Percentiles rank a stretch among this genome's conserved stretches.
phyloP scores from a whole-genome alignment of 2,113 vertebrate species.

The Oceanites oceanicus region DNA sequence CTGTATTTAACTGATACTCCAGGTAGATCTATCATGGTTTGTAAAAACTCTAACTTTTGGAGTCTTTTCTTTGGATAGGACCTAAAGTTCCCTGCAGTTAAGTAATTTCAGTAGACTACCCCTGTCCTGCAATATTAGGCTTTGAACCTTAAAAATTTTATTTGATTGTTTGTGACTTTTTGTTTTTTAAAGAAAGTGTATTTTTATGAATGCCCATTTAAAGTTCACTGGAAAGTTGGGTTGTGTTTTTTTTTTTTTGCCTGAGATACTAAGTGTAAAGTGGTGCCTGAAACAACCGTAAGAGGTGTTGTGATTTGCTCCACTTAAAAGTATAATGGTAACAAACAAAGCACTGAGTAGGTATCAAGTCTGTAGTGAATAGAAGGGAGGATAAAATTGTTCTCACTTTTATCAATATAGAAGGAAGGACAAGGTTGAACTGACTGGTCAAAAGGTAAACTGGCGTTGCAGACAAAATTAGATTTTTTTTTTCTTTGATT shows the following conservation, averaged over 20 bases:
- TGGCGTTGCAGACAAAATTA: background rate
- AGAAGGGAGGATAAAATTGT: background rate
- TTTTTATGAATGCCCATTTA: background rate
- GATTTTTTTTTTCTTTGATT: no score
- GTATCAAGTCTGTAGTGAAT: background rate
- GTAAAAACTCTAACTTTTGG: background rate
- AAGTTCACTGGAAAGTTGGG: background rate
- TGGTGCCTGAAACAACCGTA: background rate
- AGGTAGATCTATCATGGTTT: background rate
- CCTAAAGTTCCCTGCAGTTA: background rate
- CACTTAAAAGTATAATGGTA: background rate
- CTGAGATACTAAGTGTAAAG: background rate
- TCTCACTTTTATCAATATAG: fast-evolving
- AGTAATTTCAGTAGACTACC: background rate
- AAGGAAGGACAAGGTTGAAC: background rate
- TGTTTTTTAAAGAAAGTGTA: background rate
- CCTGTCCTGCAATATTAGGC: background rate
- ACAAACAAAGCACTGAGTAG: background rate
- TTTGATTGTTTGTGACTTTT: background rate
- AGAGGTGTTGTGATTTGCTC: background rate
- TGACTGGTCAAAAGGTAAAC: background rate
- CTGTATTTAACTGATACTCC: background rate
- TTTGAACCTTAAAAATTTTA: background rate
- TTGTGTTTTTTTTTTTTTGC: no score
- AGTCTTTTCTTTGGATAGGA: background rate